Percentiles rank a stretch among this genome's conserved stretches.
Conservation (phyloP, 1,140 invertebrate species). For the Thaumatotibia leucotreta region DNA sequence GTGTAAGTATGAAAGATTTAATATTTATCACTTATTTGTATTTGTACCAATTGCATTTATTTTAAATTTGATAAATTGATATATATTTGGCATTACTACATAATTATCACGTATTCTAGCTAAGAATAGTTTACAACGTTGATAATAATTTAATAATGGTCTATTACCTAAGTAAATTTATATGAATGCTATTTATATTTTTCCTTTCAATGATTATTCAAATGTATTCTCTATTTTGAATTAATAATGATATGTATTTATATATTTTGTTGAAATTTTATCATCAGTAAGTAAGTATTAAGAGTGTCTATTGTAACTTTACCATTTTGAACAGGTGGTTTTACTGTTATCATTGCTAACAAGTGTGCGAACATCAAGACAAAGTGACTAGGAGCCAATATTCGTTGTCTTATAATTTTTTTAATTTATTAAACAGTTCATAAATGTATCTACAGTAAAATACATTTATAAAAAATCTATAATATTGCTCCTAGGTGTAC, state of each 20-base stretch:
- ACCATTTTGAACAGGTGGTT: not conserved
- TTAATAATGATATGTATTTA: not conserved
- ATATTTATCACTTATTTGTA: not conserved
- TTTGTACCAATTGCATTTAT: not conserved
- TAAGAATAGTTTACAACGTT: no score
- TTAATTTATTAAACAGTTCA: not conserved
- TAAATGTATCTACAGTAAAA: not conserved
- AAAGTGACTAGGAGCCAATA: not conserved
- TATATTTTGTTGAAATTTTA: no score
- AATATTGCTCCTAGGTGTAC: not conserved
- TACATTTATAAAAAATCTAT: not conserved
- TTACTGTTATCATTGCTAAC: not conserved
- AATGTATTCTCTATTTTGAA: not conserved
- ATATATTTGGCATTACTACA: not conserved
- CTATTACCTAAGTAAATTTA: not conserved
- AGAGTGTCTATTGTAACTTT: not conserved
- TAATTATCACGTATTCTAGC: not conserved
- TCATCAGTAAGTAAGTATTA: no score
- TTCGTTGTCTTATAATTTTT: not conserved
- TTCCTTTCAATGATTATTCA: not conserved
- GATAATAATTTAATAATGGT: not conserved
- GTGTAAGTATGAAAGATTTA: constrained; percentile 29
- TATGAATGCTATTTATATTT: not conserved
- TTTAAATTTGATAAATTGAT: not conserved
- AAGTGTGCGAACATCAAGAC: not conserved